Conservation (phyloP, 2,888 invertebrate species). For the Heliothis peltigera region DNA sequence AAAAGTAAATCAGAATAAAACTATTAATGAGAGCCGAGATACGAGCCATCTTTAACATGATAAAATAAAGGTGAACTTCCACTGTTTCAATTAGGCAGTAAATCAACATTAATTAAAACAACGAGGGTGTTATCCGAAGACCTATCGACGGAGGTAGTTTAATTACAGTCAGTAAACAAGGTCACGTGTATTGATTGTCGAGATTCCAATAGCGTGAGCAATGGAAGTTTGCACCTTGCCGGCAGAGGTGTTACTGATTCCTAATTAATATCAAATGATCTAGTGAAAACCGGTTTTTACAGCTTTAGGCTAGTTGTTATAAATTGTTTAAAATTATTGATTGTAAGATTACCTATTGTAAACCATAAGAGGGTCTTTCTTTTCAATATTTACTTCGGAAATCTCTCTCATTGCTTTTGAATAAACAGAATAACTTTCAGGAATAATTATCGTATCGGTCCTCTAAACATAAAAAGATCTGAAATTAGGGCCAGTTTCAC, state of each 20-base stretch:
- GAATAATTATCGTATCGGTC: too few relatives aligned
- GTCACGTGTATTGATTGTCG: conserved; percentile 35
- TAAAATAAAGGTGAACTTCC: conserved; percentile 11
- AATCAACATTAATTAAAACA: conserved; percentile 39
- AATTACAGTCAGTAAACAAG: conserved; percentile 38
- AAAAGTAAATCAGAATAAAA: not conserved
- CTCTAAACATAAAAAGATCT: too few relatives aligned
- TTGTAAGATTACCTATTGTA: too few relatives aligned
- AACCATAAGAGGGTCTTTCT: too few relatives aligned
- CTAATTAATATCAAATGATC: not conserved
- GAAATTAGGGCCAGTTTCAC: too few relatives aligned
- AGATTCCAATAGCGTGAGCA: conserved; percentile 2
- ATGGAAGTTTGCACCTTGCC: not conserved
- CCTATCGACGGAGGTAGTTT: conserved; percentile 27
- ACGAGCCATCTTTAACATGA: conserved; percentile 4
- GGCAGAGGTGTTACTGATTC: not conserved
- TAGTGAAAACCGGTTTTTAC: not conserved
- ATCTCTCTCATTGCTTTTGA: too few relatives aligned
- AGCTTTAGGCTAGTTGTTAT: too few relatives aligned
- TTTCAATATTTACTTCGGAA: too few relatives aligned
- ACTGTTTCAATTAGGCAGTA: conserved; percentile 12
- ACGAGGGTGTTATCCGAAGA: conserved; percentile 20
- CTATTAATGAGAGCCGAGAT: not conserved
- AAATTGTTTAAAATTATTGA: too few relatives aligned
- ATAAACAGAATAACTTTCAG: too few relatives aligned